Evolutionary conservation across 2,113 vertebrate genomes (phyloP), one percentile per base, ranked within the genome.

Genomic region (Callopanchax toddi): DNA sequence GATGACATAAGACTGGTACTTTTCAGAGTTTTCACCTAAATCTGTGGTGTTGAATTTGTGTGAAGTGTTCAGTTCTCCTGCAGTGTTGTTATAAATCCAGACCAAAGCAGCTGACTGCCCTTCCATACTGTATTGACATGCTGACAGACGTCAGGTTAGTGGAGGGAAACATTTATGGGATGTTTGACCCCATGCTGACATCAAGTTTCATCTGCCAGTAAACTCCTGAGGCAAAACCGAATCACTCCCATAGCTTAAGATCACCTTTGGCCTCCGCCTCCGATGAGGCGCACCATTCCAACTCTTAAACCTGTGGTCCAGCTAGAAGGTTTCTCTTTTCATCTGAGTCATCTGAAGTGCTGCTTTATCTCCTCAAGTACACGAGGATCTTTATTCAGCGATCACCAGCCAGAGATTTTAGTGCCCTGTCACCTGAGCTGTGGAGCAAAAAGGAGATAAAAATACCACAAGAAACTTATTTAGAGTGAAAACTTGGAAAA

Each of bases 1-100:
- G 0, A 97, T 90, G 11, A 92, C 76, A 0, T 98, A 97, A 22
- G 94, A 95, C 42, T 93, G 94, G 64, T 93, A 92, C 34, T 91
- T 87, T 34, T 91, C 92, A 0, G 90, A 79, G 60, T 91, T 90
- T 71, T 92, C 92, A 0, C 79, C 79, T 46, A 82, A 52, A 66
- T 88, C 84, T 0, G 91, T 90, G 2, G 90, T 57, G 16, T 93
- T 94, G 74, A 91, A 90, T 21, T 78, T 63, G 11, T 82, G 78
- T 0, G 95, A 93, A 51, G 85, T 75, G 23, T 92, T 94, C 55
- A 91, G 77, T 65, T 83, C 74, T 53, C 90, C 81, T 3, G 90
- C 94, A 64, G 70, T 60, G 43, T 96, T 97, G 26, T 86, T 85
- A 55, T 93, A 60, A 45, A 92, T 85, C 17, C 91, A 90, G 62